Evolutionary conservation across 2,797 vertebrate species (phyloP), one percentile per base, ranked within the genome.

Genomic region (Pogonophryne albipinna): DNA sequence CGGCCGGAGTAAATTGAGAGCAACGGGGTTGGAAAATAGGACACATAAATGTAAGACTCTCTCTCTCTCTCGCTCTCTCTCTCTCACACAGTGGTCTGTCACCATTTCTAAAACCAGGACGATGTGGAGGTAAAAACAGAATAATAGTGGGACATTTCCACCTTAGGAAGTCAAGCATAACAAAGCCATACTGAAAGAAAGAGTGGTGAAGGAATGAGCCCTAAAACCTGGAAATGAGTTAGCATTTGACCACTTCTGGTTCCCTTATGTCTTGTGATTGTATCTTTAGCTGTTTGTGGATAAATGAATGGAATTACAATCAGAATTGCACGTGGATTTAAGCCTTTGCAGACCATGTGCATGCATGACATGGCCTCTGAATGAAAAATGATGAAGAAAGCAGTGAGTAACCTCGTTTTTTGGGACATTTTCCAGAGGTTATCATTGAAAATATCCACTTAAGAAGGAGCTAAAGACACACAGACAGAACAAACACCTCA

Each of bases 1-100:
- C 84, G 86, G 87, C 72, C 68, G 13, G 79, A 89, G 86, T 89
- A 90, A 90, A 93, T 91, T 86, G 83, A 94, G 91, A 94, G 86
- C 90, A 87, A 87, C 79, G 50, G 85, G 90, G 84, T 82, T 89
- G 84, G 84, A 89, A 94, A 95, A 92, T 93, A 92, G 93, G 92
- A 92, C 94, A 93, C 84, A 86, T 93, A 94, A 92, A 94, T 94
- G 87, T 93, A 92, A 87, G 81, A 70, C 42, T 52, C 41, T 53
- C 34, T 76, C 57, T 57, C 14, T 56, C 27, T 73, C 34, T 61
- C 34, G 45, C 46, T 57, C 51, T 8, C 46, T 80, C 46, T 52
- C 42, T 53, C 34, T 76, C 23, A 7, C 34, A 7, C 34, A 7
- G 31, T 34, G 31, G 31, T 7, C 23, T 34, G 31, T 34, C 31